A percentile compares a stretch with the other conserved stretches of the same genome.
Evolutionary conservation across 2,888 invertebrate genomes (phyloP).

Genomic region (Macropis europaea): DNA sequence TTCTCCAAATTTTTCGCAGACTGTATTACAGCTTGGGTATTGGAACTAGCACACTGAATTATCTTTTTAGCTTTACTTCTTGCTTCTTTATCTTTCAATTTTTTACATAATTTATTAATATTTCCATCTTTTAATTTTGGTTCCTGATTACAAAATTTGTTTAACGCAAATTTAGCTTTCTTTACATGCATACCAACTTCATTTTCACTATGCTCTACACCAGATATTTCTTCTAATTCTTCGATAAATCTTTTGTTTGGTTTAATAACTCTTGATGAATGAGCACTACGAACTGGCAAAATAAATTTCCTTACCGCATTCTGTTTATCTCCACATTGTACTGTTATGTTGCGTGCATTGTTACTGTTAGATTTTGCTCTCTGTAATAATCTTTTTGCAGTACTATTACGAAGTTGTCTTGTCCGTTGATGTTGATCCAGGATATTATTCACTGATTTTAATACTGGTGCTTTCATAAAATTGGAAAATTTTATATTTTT

Average conservation of each 20-base stretch:
- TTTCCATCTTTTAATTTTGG: conserved; percentile 57
- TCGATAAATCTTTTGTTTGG: conserved; percentile 93
- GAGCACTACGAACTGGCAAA: conserved; percentile 89
- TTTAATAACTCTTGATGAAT: conserved; percentile 93
- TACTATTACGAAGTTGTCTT: conserved; percentile 74
- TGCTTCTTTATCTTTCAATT: conserved; percentile 58
- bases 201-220: conserved; percentile 71
- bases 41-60: conserved; percentile 28
- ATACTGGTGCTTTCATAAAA: conserved; percentile 68
- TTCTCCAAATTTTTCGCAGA: conserved; percentile 50
- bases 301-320: conserved; percentile 84
- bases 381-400: conserved; percentile 75
- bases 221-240: conserved; percentile 81
- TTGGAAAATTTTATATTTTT: conserved; percentile 67
- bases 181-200: conserved; percentile 66
- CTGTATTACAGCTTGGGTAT: conserved; percentile 40
- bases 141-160: conserved; percentile 56
- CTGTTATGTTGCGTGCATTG: conserved; percentile 60
- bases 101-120: conserved; percentile 37
- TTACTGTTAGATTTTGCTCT: conserved; percentile 72
- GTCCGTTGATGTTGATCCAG: conserved; percentile 75
- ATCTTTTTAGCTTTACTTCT: conserved; percentile 59
- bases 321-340: conserved; percentile 73
- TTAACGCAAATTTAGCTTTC: conserved; percentile 66
- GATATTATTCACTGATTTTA: conserved; percentile 76